phyloP scores from a whole-genome alignment of 2,888 invertebrate species.

The Empis livida region DNA sequence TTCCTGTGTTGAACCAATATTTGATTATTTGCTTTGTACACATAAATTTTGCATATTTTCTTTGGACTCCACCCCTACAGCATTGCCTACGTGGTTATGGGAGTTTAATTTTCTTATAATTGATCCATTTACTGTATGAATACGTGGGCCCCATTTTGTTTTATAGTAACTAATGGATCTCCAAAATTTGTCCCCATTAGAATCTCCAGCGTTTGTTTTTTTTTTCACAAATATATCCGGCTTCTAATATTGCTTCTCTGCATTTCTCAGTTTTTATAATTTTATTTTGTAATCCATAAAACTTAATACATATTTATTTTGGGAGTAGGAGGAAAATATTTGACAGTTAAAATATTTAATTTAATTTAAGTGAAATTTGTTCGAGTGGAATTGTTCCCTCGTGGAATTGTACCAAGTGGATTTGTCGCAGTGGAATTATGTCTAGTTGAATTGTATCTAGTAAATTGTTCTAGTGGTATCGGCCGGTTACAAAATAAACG shows the following conservation, averaged over 20 bases:
- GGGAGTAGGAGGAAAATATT: not conserved
- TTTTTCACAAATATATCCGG: not conserved
- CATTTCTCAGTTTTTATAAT: not conserved
- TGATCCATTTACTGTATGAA: not conserved
- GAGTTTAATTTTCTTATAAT: not conserved
- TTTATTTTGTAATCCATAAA: not conserved
- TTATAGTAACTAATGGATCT: not conserved
- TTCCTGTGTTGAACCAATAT: not conserved
- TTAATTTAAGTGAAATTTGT: not conserved
- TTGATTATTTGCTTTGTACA: not conserved
- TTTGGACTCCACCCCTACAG: not conserved
- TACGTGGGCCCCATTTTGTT: not conserved
- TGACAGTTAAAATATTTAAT: not conserved
- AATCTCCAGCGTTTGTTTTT: not conserved
- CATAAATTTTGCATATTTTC: not conserved
- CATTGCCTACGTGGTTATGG: not conserved
- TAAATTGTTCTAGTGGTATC: not conserved
- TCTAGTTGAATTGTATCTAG: not conserved
- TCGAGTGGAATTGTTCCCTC: not conserved
- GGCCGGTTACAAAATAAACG: not conserved
- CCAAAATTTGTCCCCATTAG: not conserved
- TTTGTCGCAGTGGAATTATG: not conserved
- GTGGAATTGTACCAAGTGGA: not conserved
- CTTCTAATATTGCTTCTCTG: not conserved
- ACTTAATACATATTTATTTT: not conserved